Evolutionary conservation across 2,113 vertebrate species (phyloP).

Genomic region (Rhinoderma darwinii): DNA sequence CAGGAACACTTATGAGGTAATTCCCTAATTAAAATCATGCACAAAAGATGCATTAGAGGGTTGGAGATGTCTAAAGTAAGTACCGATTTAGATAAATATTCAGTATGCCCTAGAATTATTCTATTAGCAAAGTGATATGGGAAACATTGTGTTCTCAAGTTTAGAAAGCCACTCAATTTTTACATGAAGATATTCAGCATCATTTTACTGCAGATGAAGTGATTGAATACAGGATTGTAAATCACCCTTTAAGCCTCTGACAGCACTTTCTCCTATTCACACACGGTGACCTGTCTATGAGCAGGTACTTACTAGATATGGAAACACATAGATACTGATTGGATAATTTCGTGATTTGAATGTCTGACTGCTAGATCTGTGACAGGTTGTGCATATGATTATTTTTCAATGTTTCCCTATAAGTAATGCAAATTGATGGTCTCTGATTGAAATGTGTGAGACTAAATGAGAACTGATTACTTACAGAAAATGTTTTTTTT

Average conservation of each 20-base stretch:
- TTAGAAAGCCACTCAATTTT: conserved; percentile 14
- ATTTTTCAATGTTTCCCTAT: not conserved
- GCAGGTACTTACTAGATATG: conserved; percentile 10
- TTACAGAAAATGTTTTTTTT: no score
- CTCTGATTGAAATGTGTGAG: conserved; percentile 16
- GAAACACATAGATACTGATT: conserved; percentile 4
- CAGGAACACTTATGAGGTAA: no score
- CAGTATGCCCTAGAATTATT: not conserved
- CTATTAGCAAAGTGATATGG: not conserved
- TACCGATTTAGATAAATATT: not conserved
- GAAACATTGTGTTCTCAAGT: not conserved
- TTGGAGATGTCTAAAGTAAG: not conserved
- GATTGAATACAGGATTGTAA: conserved; percentile 21
- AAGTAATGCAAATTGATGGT: conserved; percentile 1
- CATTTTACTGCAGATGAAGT: conserved; percentile 22
- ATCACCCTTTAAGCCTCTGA: not conserved
- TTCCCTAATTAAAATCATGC: no score
- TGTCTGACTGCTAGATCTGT: not conserved
- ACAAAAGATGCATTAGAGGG: not conserved
- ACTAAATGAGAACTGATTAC: conserved; percentile 15
- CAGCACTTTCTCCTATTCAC: not conserved
- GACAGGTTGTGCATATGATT: not conserved
- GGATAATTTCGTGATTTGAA: not conserved
- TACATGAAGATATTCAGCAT: conserved; percentile 15
- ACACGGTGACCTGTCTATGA: conserved; percentile 8